Evolutionary conservation across 1,140 invertebrate genomes (phyloP), one percentile per base, ranked within the genome.

Genomic region (Anoplolepis gracilipes): DNA sequence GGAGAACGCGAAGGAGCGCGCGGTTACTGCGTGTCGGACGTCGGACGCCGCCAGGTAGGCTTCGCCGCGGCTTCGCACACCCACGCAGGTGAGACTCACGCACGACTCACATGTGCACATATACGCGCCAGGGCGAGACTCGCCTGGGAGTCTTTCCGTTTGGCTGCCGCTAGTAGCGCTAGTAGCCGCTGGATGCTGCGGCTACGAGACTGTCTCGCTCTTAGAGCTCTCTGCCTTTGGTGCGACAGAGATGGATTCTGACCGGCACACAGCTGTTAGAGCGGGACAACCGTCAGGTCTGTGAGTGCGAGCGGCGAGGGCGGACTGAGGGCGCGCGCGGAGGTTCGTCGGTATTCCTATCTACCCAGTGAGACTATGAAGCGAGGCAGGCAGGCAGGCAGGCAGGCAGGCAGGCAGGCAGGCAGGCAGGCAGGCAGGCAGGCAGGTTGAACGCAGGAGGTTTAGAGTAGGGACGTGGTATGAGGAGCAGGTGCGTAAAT

Each of bases 161-260:
- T 90, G 92, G 93, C 92, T 92, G 94, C 94, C 93, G 94, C 93
- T 95, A 93, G 94, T 95, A 94, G 94, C 94, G 94, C 93, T 94
- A 49, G 46, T 49, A 49, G 94, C 94, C 92, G 94, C 92, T 94
- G 94, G 94, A 95, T 95, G 94, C 94, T 95, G 94, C 85, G 90
- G 46, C 53, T 55, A 22, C 90, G 1, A 49, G 90, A 90, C 89
- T 87, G 69, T 73, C 85, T 87, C 88, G 65, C 76, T 81, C 39
- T 33, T 78, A 69, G 70, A 69, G 25, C 19, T 39, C 46, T 46
- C 46, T 49, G 75, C 46, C 61, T 25, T 69, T 65, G 75, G 87
- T 81, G 87, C 61, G 65, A 89, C 78, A 57, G 73, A 78, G 87
- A 57, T 46, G 64, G 73, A 33, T 61, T 28, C 70, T 61, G 59